phyloP scores from a whole-genome alignment of 2,797 vertebrate species.

The Microctenopoma steveboyesi region DNA sequence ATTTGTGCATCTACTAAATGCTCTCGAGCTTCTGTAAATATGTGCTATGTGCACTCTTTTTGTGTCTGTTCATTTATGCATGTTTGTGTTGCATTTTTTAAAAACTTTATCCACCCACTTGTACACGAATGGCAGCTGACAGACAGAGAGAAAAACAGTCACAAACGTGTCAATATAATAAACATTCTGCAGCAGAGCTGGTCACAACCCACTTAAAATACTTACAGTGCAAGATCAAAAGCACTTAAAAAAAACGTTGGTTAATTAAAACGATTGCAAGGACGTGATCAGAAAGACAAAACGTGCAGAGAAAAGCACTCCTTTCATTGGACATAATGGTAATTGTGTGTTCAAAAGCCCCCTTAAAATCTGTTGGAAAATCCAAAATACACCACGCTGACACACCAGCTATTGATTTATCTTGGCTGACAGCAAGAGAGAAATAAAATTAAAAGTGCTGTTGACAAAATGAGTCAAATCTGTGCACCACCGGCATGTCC shows the following conservation, averaged over 20 bases:
- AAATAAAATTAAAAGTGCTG: slow-evolving; percentile 36
- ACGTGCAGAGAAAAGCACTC: slow-evolving; percentile 15
- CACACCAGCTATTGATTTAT: slow-evolving; percentile 39
- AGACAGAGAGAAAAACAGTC: slow-evolving; percentile 47
- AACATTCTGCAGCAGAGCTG: slow-evolving; percentile 21
- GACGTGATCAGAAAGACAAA: slow-evolving; percentile 45
- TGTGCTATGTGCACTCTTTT: slow-evolving; percentile 18
- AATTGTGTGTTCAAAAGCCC: slow-evolving; percentile 20
- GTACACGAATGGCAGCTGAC: slow-evolving; percentile 27
- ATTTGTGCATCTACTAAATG: slow-evolving; percentile 13
- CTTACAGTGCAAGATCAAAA: slow-evolving; percentile 50
- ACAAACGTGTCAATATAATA: slow-evolving; percentile 38
- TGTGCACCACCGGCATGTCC: slow-evolving; percentile 33
- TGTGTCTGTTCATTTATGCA: slow-evolving; percentile 11
- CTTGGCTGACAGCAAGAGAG: slow-evolving; percentile 34
- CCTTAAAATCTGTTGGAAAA: slow-evolving; percentile 40
- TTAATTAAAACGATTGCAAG: slow-evolving; percentile 53
- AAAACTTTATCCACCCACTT: slow-evolving; percentile 31
- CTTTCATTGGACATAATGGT: slow-evolving; percentile 27
- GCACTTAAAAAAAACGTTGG: slow-evolving; percentile 43
- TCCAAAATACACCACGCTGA: slow-evolving; percentile 27
- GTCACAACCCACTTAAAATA: slow-evolving; percentile 30
- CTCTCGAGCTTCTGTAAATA: slow-evolving; percentile 22
- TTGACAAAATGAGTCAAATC: slow-evolving; percentile 50
- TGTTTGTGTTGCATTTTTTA: slow-evolving; percentile 1